These are phyloP conservation scores for Melanotaenia nigrans DNA, from an alignment of 2,797 vertebrate genomes.

Conservation along the genomic window DNA sequence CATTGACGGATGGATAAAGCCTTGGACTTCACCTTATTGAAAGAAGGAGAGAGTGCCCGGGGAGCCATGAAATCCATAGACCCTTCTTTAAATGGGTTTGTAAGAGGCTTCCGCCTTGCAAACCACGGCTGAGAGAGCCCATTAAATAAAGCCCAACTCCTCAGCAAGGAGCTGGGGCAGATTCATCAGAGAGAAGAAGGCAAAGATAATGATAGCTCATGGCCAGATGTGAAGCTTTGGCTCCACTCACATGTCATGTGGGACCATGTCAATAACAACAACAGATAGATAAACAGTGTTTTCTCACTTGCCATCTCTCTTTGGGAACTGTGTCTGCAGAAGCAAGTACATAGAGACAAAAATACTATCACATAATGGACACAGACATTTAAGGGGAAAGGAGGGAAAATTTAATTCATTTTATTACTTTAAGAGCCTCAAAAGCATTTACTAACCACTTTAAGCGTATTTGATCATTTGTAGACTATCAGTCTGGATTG, in stretches of 20 bases:
- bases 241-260: conserved; percentile 63
- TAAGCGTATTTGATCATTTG: conserved; percentile 14
- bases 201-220: conserved; percentile 84
- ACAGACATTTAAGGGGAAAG: neutral
- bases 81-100: conserved; percentile 85
- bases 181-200: conserved; percentile 81
- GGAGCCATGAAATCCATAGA: conserved; percentile 86
- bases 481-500: conserved; percentile 4
- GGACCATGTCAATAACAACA: conserved; percentile 73
- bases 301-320: conserved; percentile 31
- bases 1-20: conserved; percentile 84
- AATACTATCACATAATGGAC: conserved; percentile 2
- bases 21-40: conserved; percentile 85
- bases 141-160: conserved; percentile 82
- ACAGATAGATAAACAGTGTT: conserved; percentile 43
- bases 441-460: conserved; percentile 14
- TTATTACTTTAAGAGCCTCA: conserved; percentile 12
- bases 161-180: conserved; percentile 68
- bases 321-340: conserved; percentile 25
- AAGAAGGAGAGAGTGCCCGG: conserved; percentile 80
- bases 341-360: conserved; percentile 9
- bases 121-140: conserved; percentile 80
- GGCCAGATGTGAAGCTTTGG: conserved; percentile 76
- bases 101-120: conserved; percentile 81
- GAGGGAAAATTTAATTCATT: conserved; percentile 4